Percentiles rank a stretch among this genome's conserved stretches.
Conservation (phyloP, 2,113 vertebrate species). For the Origma solitaria region DNA sequence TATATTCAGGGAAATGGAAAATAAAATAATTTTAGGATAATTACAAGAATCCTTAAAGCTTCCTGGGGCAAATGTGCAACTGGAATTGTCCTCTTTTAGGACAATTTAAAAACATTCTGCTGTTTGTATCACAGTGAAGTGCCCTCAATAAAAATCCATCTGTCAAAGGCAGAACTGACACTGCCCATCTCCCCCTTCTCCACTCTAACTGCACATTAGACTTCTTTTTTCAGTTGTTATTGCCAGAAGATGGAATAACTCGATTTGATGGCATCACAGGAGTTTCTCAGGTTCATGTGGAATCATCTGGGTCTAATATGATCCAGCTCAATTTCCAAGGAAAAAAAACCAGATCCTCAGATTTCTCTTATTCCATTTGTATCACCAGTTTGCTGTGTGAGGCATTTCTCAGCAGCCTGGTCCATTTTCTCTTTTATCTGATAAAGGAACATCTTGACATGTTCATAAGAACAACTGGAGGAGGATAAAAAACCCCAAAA, state of each 20-base stretch:
- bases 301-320: background rate
- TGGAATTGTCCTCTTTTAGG: background rate
- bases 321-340: background rate
- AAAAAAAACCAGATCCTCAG: background rate
- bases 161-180: slow-evolving; percentile 4
- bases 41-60: background rate
- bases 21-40: background rate
- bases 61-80: background rate
- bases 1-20: background rate
- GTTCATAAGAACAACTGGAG: background rate
- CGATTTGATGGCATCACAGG: background rate
- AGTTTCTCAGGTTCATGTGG: background rate
- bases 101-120: background rate
- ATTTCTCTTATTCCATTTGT: background rate
- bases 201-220: background rate
- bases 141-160: background rate
- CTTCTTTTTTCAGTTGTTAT: background rate
- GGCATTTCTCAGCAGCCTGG: background rate
- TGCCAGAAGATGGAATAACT: background rate
- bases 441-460: background rate
- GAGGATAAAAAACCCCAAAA: background rate
- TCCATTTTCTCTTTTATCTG: background rate
- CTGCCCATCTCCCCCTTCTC: background rate
- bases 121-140: background rate
- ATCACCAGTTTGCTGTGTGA: background rate